Conservation (phyloP, 2,113 vertebrate genomes). For the Panthera uncia region DNA sequence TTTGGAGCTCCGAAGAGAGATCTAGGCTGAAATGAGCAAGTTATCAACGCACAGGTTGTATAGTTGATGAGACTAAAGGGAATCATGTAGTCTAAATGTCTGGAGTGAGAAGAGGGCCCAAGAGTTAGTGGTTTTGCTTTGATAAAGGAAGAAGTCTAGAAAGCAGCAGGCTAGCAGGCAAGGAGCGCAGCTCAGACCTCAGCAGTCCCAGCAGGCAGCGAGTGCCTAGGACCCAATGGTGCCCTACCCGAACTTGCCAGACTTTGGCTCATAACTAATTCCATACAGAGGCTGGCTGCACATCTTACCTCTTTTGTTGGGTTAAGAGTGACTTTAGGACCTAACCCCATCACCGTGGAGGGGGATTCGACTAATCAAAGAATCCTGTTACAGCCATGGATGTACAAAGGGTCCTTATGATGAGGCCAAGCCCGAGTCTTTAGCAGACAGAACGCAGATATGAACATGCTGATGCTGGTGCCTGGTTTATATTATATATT, state of each 20-base stretch:
- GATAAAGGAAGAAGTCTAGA: neutral
- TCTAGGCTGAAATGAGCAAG: neutral
- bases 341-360: neutral
- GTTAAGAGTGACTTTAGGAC: neutral
- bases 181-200: neutral
- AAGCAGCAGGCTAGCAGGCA: neutral
- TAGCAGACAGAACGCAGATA: neutral
- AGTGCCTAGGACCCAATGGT: neutral
- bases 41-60: neutral
- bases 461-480: neutral
- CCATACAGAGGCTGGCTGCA: neutral
- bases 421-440: neutral
- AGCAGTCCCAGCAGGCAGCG: neutral
- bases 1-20: neutral
- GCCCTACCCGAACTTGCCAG: accelerated
- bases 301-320: neutral
- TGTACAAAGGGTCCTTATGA: neutral
- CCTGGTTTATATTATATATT: neutral
- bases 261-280: neutral
- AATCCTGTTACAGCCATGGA: neutral
- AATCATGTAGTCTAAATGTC: neutral
- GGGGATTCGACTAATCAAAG: neutral
- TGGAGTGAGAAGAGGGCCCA: neutral
- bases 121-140: neutral
- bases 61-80: neutral